Conservation (phyloP, 2,113 vertebrate genomes). For the Anarhynchus alexandrinus region DNA sequence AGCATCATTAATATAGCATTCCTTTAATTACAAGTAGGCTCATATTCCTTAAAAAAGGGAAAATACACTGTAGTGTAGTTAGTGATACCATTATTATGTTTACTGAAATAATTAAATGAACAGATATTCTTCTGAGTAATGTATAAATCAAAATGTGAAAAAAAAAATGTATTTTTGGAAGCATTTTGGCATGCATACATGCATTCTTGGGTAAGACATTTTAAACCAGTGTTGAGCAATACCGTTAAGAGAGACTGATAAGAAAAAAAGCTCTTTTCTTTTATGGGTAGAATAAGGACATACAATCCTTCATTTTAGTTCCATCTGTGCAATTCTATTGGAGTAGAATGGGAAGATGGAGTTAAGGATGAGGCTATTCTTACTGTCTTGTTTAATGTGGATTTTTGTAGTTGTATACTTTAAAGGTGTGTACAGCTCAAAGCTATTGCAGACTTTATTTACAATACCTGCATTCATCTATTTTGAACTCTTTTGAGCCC, state of each 20-base stretch:
- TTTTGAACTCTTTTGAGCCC: not conserved
- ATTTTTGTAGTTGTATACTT: not conserved
- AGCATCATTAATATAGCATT: constrained; percentile 67
- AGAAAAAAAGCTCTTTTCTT: not conserved
- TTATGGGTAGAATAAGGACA: not conserved
- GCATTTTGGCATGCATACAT: constrained; percentile 26
- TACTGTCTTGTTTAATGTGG: not conserved
- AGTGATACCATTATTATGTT: constrained; percentile 59
- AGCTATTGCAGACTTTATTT: not conserved
- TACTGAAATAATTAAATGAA: constrained; percentile 74
- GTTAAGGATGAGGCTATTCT: not conserved
- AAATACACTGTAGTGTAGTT: constrained; percentile 56
- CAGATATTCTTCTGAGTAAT: constrained; percentile 49
- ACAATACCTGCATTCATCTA: not conserved
- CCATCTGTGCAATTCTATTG: not conserved
- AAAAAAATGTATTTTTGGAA: constrained; percentile 50
- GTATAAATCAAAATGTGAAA: constrained; percentile 48
- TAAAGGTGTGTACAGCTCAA: not conserved
- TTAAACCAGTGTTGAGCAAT: not conserved
- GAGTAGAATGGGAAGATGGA: not conserved
- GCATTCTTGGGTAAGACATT: not conserved
- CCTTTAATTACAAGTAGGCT: constrained; percentile 74
- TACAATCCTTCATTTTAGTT: not conserved
- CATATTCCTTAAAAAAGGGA: constrained; percentile 58
- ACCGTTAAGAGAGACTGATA: not conserved